Conservation (phyloP, 2,888 invertebrate genomes). For the Epinotia nisella region DNA sequence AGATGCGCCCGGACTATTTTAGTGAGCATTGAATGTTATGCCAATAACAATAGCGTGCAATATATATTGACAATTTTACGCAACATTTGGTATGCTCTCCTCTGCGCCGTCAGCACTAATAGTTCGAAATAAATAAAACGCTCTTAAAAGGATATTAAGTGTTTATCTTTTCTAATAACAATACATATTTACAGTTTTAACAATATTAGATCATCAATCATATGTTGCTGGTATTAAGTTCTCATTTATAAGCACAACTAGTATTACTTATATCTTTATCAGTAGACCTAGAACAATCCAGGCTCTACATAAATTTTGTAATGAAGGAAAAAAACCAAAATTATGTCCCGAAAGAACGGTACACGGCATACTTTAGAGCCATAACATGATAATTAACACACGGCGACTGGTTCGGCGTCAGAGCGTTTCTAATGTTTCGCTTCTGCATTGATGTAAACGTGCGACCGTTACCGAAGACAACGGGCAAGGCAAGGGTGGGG, state of each 20-base stretch:
- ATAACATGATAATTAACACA: too few relatives aligned
- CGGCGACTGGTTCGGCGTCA: too few relatives aligned
- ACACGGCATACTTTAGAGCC: too few relatives aligned
- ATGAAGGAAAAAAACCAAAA: not conserved
- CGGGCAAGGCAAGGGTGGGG: too few relatives aligned
- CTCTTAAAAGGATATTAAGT: conserved; percentile 61
- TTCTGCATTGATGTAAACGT: too few relatives aligned
- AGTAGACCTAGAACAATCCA: not conserved
- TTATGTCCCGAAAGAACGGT: not conserved
- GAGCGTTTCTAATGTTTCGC: too few relatives aligned
- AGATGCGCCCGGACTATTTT: not conserved
- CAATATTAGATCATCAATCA: conserved; percentile 40
- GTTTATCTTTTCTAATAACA: conserved; percentile 48
- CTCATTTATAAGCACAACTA: not conserved
- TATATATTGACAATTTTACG: too few relatives aligned
- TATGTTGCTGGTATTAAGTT: not conserved
- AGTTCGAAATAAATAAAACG: conserved; percentile 53
- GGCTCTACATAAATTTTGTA: not conserved
- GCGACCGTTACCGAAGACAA: too few relatives aligned
- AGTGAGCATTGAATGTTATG: not conserved
- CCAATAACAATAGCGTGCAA: not conserved
- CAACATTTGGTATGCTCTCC: not conserved
- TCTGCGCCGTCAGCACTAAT: not conserved
- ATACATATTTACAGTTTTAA: conserved; percentile 59
- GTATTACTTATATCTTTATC: not conserved